These are phyloP conservation scores for Colinus virginianus DNA, from an alignment of 2,113 vertebrate species.

Conservation along the genomic window DNA sequence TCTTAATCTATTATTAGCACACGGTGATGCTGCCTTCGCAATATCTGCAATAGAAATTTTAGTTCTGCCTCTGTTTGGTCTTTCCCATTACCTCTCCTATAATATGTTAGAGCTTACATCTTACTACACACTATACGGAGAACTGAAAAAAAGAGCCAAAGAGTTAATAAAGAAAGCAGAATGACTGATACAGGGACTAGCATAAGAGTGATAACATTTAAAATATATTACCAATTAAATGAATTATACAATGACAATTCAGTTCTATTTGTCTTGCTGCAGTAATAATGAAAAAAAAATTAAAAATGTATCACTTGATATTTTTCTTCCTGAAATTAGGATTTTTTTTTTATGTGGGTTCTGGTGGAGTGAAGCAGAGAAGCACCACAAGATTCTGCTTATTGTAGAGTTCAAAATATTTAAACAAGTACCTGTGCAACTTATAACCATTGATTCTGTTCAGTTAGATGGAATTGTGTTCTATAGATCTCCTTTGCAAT, in stretches of 20 bases:
- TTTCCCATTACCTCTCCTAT: neutral
- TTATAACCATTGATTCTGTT: neutral
- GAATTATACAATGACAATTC: neutral
- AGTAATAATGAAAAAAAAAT: neutral
- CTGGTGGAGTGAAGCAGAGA: neutral
- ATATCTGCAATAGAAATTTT: neutral
- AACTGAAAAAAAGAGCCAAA: neutral
- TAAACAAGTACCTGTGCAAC: neutral
- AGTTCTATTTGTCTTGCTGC: neutral
- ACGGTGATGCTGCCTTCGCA: neutral
- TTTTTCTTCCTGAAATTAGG: neutral
- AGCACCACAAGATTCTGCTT: neutral
- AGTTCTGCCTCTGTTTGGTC: neutral
- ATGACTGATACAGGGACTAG: neutral
- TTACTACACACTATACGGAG: neutral
- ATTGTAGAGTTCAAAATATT: neutral
- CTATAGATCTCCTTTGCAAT: neutral
- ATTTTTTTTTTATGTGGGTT: neutral
- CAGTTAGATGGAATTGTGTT: neutral
- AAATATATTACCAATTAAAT: neutral
- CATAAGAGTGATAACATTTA: neutral
- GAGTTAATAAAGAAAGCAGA: neutral
- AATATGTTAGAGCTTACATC: neutral
- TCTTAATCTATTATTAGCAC: neutral
- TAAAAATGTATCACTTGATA: neutral